phyloP scores from a whole-genome alignment of 2,888 invertebrate genomes.

The Achlya flavicornis region DNA sequence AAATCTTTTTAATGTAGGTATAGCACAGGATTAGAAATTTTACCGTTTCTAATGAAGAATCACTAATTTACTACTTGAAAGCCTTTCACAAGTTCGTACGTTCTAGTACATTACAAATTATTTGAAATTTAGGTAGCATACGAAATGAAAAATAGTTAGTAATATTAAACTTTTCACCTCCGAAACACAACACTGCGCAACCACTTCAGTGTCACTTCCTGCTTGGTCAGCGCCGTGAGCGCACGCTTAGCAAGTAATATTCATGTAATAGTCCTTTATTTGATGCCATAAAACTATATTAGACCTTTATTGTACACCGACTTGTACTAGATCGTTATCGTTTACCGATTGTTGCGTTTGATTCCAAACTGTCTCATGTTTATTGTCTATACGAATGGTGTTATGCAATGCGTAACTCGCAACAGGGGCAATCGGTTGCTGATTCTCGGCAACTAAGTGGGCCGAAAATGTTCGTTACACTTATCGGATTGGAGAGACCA shows the following conservation, averaged over 20 bases:
- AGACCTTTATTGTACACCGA: conserved; percentile 23
- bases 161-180: too few species aligned
- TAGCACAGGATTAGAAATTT: too few species aligned
- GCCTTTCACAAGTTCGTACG: too few species aligned
- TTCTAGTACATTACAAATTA: too few species aligned
- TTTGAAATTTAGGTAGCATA: too few species aligned
- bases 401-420: conserved; percentile 12
- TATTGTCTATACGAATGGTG: conserved; percentile 32
- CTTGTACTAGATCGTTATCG: conserved; percentile 37
- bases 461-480: conserved; percentile 12
- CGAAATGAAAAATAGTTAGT: too few species aligned
- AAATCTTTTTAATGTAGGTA: too few species aligned
- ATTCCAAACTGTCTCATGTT: conserved; percentile 34
- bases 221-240: conserved; percentile 56
- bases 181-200: not conserved
- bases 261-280: conserved; percentile 68
- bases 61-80: too few species aligned
- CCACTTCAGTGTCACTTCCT: conserved; percentile 62
- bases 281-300: conserved; percentile 64
- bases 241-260: conserved; percentile 50
- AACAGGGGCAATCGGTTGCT: conserved; percentile 3
- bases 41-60: too few species aligned
- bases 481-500: conserved; percentile 8
- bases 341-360: conserved; percentile 41
- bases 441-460: conserved; percentile 1